Percentiles rank a stretch among this genome's conserved stretches.
These are phyloP conservation scores for Eutolmus rufibarbis DNA, from an alignment of 2,888 invertebrate genomes.

Conservation along the genomic window DNA sequence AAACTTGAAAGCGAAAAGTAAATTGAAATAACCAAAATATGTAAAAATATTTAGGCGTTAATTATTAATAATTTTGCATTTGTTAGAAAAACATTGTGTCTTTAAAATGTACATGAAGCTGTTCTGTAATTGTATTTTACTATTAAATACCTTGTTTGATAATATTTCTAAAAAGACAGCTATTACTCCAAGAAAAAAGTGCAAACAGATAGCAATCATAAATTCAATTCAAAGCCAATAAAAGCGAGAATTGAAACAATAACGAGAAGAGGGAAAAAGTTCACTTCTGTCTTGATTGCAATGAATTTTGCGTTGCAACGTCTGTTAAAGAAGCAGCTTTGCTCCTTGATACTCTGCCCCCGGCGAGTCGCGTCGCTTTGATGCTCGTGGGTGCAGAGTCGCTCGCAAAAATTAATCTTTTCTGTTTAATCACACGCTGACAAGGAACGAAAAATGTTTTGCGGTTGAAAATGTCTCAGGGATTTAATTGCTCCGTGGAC, in stretches of 20 bases:
- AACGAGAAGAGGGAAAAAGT: not conserved
- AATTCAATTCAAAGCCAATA: not conserved
- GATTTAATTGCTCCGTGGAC: not conserved
- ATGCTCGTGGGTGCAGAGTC: not conserved
- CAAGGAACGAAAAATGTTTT: not conserved
- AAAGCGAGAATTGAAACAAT: not conserved
- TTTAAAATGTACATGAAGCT: not conserved
- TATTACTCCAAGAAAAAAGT: not conserved
- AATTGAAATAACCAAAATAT: too few species aligned
- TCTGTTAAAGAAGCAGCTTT: not conserved
- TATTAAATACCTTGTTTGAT: not conserved
- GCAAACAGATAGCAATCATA: not conserved
- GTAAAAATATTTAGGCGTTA: too few species aligned
- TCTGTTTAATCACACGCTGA: slow-evolving; percentile 25
- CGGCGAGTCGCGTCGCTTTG: not conserved
- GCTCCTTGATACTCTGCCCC: not conserved
- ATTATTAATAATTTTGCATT: not conserved
- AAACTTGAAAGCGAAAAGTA: too few species aligned
- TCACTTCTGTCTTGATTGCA: not conserved
- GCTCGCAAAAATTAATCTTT: slow-evolving; percentile 10
- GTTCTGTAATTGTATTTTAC: not conserved
- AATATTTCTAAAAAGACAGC: not conserved
- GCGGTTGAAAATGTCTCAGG: slow-evolving; percentile 7
- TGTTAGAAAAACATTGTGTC: not conserved
- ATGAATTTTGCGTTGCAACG: not conserved